A percentile compares a stretch with the other conserved stretches of the same genome.
phyloP scores from a whole-genome alignment of 2,113 vertebrate species.

The Blennius ocellaris region DNA sequence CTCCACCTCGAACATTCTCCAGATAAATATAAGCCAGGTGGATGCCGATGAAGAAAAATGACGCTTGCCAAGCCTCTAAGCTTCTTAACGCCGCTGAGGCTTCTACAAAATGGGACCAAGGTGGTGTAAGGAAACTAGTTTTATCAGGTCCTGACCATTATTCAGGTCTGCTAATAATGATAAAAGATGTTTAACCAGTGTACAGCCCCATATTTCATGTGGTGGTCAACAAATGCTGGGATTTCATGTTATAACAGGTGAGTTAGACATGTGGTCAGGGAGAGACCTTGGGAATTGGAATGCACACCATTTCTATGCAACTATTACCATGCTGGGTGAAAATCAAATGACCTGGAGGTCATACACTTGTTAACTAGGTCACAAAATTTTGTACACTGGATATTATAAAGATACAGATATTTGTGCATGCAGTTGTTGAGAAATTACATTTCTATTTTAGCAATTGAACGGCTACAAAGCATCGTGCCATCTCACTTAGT shows the following conservation, averaged over 20 bases:
- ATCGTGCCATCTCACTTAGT: too few relatives aligned
- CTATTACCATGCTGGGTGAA: too few relatives aligned
- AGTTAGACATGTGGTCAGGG: not conserved
- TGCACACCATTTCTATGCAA: not conserved
- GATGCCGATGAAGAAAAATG: slow-evolving; percentile 50
- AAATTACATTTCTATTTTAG: too few relatives aligned
- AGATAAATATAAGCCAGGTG: slow-evolving; percentile 46
- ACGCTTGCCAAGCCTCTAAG: not conserved
- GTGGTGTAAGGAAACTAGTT: not conserved
- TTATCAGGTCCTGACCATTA: not conserved
- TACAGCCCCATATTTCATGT: slow-evolving; percentile 5
- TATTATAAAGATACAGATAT: too few relatives aligned
- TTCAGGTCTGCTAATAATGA: slow-evolving; percentile 11
- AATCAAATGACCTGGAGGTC: too few relatives aligned
- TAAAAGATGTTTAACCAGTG: not conserved
- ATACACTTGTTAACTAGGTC: too few relatives aligned
- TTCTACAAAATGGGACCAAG: slow-evolving; percentile 1
- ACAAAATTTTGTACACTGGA: too few relatives aligned
- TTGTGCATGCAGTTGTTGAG: too few relatives aligned
- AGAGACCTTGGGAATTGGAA: not conserved
- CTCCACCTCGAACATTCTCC: not conserved
- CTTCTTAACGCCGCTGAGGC: not conserved
- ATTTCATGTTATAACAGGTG: slow-evolving; percentile 6
- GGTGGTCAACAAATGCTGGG: not conserved
- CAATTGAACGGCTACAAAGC: too few relatives aligned